Evolutionary conservation across 2,888 invertebrate genomes (phyloP).

Genomic region (Ethmia dodecea): DNA sequence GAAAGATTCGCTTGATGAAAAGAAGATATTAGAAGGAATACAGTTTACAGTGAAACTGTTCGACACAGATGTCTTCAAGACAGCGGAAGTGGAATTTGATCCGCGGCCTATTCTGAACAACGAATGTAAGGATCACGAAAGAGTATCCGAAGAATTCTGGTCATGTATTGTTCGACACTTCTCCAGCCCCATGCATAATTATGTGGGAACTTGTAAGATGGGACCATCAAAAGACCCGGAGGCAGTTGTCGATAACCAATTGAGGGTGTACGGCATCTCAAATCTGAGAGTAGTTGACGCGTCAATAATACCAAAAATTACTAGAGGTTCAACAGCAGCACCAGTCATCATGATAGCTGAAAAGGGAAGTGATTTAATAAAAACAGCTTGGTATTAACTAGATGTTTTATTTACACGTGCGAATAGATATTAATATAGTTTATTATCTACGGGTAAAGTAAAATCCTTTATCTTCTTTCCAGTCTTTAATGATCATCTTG

Average conservation of each 20-base stretch:
- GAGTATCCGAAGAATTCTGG: slow-evolving; percentile 64
- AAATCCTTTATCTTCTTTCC: slow-evolving; percentile 60
- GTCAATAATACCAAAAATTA: slow-evolving; percentile 65
- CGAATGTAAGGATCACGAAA: slow-evolving; percentile 55
- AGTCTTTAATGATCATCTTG: slow-evolving; percentile 60
- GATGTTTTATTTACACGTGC: slow-evolving; percentile 34
- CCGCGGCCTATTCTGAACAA: slow-evolving; percentile 57
- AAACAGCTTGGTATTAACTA: slow-evolving; percentile 61
- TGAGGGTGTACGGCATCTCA: slow-evolving; percentile 53
- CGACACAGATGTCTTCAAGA: slow-evolving; percentile 64
- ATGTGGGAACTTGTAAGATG: slow-evolving; percentile 70
- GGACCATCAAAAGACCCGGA: slow-evolving; percentile 52
- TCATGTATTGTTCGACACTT: slow-evolving; percentile 65
- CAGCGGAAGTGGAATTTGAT: slow-evolving; percentile 57
- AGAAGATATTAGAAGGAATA: slow-evolving; percentile 60
- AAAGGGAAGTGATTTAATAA: slow-evolving; percentile 69
- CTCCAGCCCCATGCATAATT: slow-evolving; percentile 63
- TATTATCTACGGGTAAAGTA: slow-evolving; percentile 42
- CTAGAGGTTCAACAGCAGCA: slow-evolving; percentile 63
- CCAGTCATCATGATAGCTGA: slow-evolving; percentile 72
- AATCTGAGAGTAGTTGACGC: slow-evolving; percentile 63
- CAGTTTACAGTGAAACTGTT: slow-evolving; percentile 59
- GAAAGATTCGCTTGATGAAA: slow-evolving; percentile 51
- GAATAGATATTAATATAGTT: slow-evolving; percentile 16
- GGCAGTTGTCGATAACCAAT: slow-evolving; percentile 56